These are phyloP conservation scores for Muscidifurax raptorellus DNA, from an alignment of 1,140 invertebrate species.

Conservation along the genomic window DNA sequence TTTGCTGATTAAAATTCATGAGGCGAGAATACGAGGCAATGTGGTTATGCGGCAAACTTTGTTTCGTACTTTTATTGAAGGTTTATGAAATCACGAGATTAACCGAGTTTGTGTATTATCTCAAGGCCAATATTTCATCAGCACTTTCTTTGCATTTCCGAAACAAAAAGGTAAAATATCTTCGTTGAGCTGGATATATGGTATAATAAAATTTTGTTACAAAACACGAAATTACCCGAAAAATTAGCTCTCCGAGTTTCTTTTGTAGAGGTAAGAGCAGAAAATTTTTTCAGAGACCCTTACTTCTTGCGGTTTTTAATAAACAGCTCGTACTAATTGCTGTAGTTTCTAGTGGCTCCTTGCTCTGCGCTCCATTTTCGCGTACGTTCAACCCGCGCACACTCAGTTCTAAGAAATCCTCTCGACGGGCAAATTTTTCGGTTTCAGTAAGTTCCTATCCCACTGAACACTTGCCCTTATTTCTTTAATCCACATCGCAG, in stretches of 20 bases:
- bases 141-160: too few species aligned
- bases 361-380: not conserved
- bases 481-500: not conserved
- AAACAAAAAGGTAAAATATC: too few species aligned
- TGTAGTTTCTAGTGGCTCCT: not conserved
- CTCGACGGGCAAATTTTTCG: too few species aligned
- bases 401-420: too few species aligned
- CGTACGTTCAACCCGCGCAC: not conserved
- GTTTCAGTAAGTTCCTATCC: too few species aligned
- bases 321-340: not conserved
- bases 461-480: not conserved
- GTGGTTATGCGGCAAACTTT: not conserved
- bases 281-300: not conserved
- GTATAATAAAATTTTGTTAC: too few species aligned
- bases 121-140: too few species aligned
- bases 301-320: not conserved
- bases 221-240: too few species aligned
- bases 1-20: constrained; percentile 34
- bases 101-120: not conserved
- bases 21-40: constrained; percentile 38
- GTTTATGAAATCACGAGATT: not conserved
- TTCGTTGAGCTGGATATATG: too few species aligned
- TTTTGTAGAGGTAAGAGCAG: too few species aligned
- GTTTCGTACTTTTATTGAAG: not conserved
- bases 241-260: too few species aligned